A percentile compares a stretch with the other conserved stretches of the same genome.
Evolutionary conservation across 2,113 vertebrate genomes (phyloP).

Genomic region (Campylorhamphus procurvoides): DNA sequence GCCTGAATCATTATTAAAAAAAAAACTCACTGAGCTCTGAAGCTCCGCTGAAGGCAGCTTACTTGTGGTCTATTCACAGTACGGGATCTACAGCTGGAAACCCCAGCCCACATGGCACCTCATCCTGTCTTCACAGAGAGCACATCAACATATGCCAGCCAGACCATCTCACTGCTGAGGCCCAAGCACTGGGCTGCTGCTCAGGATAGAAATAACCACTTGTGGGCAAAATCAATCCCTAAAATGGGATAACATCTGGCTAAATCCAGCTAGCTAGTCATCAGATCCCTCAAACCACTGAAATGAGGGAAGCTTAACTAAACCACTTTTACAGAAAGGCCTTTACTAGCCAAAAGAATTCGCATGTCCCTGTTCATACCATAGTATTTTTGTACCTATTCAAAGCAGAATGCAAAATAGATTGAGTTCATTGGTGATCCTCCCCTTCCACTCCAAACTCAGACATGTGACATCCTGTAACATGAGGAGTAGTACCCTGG

Average conservation of each 20-base stretch:
- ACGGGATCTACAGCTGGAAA: not conserved
- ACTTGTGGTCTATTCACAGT: no score
- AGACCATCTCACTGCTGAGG: not conserved
- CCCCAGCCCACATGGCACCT: accelerated
- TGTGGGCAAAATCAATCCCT: not conserved
- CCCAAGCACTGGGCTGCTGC: not conserved
- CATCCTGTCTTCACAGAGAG: not conserved
- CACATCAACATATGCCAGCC: no score
- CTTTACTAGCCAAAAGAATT: not conserved
- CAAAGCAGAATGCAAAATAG: not conserved
- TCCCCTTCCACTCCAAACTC: not conserved
- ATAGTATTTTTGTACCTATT: not conserved
- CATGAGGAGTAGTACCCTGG: not conserved
- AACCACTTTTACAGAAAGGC: not conserved
- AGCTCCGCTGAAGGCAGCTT: not conserved
- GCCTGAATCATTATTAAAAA: not conserved
- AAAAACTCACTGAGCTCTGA: not conserved
- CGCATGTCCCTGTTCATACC: accelerated
- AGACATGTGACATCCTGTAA: not conserved
- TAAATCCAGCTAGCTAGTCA: not conserved
- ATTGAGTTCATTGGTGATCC: not conserved
- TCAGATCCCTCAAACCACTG: not conserved
- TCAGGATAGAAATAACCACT: not conserved
- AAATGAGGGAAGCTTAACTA: not conserved
- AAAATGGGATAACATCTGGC: no score